These are phyloP conservation scores for Ferdinandea cuprea DNA, from an alignment of 2,888 invertebrate species.

Conservation along the genomic window DNA sequence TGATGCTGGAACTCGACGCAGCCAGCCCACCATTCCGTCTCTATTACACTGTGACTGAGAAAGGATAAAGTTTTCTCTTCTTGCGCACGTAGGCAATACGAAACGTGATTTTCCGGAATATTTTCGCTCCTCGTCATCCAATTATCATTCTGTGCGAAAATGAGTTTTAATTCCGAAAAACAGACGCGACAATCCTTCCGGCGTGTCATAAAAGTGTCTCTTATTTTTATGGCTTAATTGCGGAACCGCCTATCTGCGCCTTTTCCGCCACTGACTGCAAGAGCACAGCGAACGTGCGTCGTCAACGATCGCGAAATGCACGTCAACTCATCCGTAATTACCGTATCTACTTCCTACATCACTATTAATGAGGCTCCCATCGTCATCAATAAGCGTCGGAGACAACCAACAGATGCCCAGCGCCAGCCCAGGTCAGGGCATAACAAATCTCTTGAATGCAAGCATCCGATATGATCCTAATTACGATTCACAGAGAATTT, in stretches of 20 bases:
- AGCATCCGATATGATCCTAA: conserved; percentile 69
- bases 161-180: conserved; percentile 75
- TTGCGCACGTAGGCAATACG: conserved; percentile 74
- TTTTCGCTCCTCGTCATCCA: conserved; percentile 74
- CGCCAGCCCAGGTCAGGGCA: conserved; percentile 47
- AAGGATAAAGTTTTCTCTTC: conserved; percentile 70
- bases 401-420: conserved; percentile 64
- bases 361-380: conserved; percentile 68
- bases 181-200: conserved; percentile 74
- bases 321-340: conserved; percentile 58
- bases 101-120: conserved; percentile 75
- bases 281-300: conserved; percentile 43
- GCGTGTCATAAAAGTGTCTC: conserved; percentile 74
- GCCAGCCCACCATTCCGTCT: conserved; percentile 56
- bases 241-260: conserved; percentile 54
- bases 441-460: conserved; percentile 71
- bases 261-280: neutral
- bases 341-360: conserved; percentile 58
- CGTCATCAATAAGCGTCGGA: conserved; percentile 66
- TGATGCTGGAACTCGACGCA: conserved; percentile 13
- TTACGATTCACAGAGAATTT: conserved; percentile 61
- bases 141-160: conserved; percentile 75
- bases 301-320: conserved; percentile 56
- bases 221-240: conserved; percentile 74
- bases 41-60: conserved; percentile 66